Percentiles rank a stretch among this genome's conserved stretches.
Evolutionary conservation across 2,113 vertebrate genomes (phyloP).

Genomic region (Cebus imitator): DNA sequence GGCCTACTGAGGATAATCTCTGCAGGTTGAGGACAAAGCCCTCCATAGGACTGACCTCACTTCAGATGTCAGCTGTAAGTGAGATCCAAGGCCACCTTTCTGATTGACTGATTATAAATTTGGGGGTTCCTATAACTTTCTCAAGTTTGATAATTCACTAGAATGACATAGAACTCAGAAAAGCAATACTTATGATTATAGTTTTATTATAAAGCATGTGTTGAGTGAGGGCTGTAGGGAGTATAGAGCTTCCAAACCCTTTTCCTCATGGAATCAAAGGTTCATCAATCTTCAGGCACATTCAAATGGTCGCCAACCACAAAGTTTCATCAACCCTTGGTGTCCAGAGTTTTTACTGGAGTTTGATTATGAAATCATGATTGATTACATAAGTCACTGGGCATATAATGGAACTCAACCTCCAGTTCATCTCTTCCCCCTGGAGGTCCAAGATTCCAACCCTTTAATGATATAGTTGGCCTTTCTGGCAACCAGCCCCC

Average conservation of each 20-base stretch:
- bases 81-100: background rate
- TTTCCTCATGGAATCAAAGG: background rate
- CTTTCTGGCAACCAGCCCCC: background rate
- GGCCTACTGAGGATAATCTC: background rate
- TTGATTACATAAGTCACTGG: background rate
- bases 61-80: background rate
- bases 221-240: background rate
- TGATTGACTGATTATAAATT: background rate
- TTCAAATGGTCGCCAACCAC: background rate
- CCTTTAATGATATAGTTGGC: background rate
- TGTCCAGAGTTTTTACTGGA: background rate
- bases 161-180: background rate
- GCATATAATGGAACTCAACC: background rate
- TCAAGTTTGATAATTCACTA: background rate
- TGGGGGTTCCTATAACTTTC: background rate
- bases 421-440: background rate
- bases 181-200: background rate
- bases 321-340: background rate
- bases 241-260: background rate
- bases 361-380: background rate
- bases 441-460: background rate
- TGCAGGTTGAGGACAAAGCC: background rate
- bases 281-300: rapidly evolving
- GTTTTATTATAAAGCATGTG: background rate
- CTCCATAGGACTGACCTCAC: background rate